A percentile compares a stretch with the other conserved stretches of the same genome.
These are phyloP conservation scores for Haliaeetus leucogaster DNA, from an alignment of 2,113 vertebrate genomes.

Conservation along the genomic window DNA sequence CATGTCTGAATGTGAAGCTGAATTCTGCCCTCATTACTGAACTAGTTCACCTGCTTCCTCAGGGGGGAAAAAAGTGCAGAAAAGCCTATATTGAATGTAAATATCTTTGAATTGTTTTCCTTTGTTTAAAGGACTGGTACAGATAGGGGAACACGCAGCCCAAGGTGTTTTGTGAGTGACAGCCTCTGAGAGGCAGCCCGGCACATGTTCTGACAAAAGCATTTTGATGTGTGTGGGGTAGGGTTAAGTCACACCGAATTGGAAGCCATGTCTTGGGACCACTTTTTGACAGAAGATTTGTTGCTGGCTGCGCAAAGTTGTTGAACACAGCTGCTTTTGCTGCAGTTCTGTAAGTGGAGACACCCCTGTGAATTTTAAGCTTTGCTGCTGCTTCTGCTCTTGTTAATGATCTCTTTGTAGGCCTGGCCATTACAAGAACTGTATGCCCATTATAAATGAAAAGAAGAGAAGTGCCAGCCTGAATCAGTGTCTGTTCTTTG, in stretches of 20 bases:
- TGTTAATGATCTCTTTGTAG: not conserved
- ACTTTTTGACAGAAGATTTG: slow-evolving; percentile 57
- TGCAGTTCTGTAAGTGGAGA: slow-evolving; percentile 18
- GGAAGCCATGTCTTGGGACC: slow-evolving; percentile 40
- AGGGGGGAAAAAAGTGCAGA: not conserved
- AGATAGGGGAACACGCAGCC: not conserved
- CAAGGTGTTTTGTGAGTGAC: not conserved
- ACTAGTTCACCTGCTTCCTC: not conserved
- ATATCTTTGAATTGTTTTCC: not conserved
- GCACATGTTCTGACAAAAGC: slow-evolving; percentile 1
- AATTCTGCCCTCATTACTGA: not conserved
- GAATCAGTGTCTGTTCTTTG: not conserved
- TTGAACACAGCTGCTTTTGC: slow-evolving; percentile 47
- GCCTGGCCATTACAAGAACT: not conserved
- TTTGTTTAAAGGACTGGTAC: not conserved
- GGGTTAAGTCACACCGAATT: not conserved
- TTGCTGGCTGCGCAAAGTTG: slow-evolving; percentile 34
- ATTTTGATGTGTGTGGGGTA: slow-evolving; percentile 12
- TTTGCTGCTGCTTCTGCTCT: slow-evolving; percentile 4
- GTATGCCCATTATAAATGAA: not conserved
- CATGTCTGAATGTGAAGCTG: not conserved
- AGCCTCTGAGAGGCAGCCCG: not conserved
- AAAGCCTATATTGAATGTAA: not conserved
- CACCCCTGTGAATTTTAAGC: slow-evolving; percentile 41
- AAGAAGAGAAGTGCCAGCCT: not conserved